Evolutionary conservation across 2,797 vertebrate genomes (phyloP).

Genomic region (Sternarchorhynchus goeldii): DNA sequence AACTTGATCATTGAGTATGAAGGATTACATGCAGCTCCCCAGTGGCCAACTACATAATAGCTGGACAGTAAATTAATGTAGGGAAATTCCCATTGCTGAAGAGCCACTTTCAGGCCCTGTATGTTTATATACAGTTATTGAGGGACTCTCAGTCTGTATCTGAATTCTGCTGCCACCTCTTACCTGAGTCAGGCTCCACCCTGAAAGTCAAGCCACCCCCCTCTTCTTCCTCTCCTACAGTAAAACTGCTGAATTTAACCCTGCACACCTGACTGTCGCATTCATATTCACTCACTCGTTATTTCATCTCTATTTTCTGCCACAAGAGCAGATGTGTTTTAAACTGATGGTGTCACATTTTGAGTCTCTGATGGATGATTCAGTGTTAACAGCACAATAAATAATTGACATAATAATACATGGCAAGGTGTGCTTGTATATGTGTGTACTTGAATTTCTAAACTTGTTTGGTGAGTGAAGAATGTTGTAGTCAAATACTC

Average conservation of each 20-base stretch:
- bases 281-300: no score
- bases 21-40: no score
- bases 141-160: slow-evolving; percentile 3
- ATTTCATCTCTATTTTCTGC: no score
- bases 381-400: background rate
- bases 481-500: no score
- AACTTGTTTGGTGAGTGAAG: no score
- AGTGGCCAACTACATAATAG: no score
- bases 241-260: no score
- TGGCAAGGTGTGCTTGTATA: no score
- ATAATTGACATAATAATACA: background rate
- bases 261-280: no score
- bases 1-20: no score
- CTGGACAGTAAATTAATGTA: background rate
- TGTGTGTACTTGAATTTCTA: no score
- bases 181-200: slow-evolving; percentile 19
- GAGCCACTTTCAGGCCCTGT: background rate
- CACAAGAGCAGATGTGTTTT: no score
- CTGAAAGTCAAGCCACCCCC: background rate
- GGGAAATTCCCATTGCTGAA: background rate
- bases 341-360: background rate
- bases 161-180: slow-evolving; percentile 26
- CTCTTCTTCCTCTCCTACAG: background rate
- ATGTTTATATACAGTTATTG: slow-evolving; percentile 13
- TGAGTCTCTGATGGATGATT: background rate